Evolutionary conservation across 2,113 vertebrate genomes (phyloP).

Genomic region (Marmota flaviventris): DNA sequence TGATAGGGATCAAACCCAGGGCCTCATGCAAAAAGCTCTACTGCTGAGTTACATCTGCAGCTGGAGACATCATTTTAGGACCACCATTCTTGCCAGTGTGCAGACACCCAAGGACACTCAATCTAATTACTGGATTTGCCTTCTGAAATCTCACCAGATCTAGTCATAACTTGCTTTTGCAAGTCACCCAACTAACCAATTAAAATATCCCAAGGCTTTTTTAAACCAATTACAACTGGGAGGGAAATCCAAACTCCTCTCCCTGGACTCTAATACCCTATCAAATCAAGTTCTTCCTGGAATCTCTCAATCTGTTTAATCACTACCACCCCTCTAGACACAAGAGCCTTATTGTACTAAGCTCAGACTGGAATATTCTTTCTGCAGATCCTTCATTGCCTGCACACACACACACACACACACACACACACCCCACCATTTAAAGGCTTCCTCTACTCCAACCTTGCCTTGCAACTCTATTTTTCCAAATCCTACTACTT

Average conservation of each 20-base stretch:
- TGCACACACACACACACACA: too few species aligned
- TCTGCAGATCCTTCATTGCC: not conserved
- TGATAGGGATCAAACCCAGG: too few species aligned
- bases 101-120: not conserved
- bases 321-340: not conserved
- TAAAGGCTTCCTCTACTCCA: not conserved
- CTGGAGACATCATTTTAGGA: not conserved
- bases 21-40: too few species aligned
- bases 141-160: conserved; percentile 38
- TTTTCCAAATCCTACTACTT: conserved; percentile 64
- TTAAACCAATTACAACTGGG: not conserved
- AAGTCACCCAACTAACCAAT: not conserved
- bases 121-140: not conserved
- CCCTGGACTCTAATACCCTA: not conserved
- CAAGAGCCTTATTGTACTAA: not conserved
- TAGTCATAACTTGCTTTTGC: not conserved
- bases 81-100: not conserved
- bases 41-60: too few species aligned
- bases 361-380: not conserved
- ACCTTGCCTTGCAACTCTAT: not conserved
- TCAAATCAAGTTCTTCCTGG: conserved; percentile 21
- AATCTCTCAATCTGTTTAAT: not conserved
- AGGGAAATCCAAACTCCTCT: not conserved
- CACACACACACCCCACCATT: not conserved
- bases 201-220: not conserved